Evolutionary conservation across 2,888 invertebrate genomes (phyloP).

Genomic region (Tinea semifulvella): DNA sequence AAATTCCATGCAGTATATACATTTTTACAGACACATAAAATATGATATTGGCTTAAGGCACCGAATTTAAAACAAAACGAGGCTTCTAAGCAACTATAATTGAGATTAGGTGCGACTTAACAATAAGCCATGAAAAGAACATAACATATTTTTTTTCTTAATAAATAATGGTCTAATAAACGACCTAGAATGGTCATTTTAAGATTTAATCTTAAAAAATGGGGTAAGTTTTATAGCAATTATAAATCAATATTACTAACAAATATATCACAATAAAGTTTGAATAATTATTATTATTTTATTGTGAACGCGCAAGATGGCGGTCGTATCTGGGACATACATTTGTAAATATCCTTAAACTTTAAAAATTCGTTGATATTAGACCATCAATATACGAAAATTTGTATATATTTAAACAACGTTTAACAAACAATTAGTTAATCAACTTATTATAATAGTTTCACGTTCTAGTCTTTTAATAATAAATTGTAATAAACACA

Average conservation of each 20-base stretch:
- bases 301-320: conserved; percentile 1
- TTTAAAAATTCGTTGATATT: conserved; percentile 9
- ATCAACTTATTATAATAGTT: background rate
- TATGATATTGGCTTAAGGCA: no score
- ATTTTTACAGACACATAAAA: no score
- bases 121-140: no score
- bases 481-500: conserved; percentile 5
- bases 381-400: background rate
- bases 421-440: background rate
- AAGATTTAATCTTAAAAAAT: no score
- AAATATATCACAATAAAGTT: background rate
- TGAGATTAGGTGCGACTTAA: no score
- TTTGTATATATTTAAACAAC: conserved; percentile 3
- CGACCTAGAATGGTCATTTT: conserved; percentile 6
- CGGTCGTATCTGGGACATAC: background rate
- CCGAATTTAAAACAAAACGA: no score
- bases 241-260: background rate
- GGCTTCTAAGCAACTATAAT: no score
- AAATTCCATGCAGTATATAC: no score
- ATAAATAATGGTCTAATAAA: background rate
- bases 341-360: conserved; percentile 8
- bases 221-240: no score
- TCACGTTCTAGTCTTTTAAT: background rate
- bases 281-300: no score
- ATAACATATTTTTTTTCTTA: no score